Evolutionary conservation across 2,113 vertebrate genomes (phyloP).

Genomic region (Rhabdornis inornatus): DNA sequence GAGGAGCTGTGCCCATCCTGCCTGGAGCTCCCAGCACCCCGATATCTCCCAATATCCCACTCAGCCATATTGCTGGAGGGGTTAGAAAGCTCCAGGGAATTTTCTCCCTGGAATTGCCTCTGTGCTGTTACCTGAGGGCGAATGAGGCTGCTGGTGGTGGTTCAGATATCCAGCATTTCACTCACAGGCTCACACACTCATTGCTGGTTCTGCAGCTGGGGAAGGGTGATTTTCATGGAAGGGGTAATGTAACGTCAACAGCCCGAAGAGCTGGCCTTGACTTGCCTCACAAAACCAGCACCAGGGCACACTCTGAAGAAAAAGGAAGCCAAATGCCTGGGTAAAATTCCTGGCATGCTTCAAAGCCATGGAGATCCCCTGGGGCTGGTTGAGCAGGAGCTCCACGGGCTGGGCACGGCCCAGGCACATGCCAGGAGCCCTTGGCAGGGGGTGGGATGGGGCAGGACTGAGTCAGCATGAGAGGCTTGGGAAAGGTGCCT

Average conservation of each 20-base stretch:
- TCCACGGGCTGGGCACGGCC: accelerated
- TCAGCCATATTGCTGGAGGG: too few species aligned
- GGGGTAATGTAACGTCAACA: neutral
- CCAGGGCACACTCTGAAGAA: neutral
- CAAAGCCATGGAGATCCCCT: neutral
- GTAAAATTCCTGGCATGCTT: neutral
- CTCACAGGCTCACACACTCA: accelerated
- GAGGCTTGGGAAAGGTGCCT: neutral
- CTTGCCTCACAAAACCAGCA: neutral
- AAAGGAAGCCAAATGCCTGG: neutral
- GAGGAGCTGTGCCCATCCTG: neutral
- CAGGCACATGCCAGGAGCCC: neutral
- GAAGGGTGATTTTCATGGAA: neutral
- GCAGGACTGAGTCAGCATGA: neutral
- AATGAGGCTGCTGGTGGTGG: neutral
- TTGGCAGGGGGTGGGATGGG: neutral
- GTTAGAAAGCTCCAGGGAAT: neutral
- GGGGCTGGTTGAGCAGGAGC: neutral
- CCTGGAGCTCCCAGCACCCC: neutral
- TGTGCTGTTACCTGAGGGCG: neutral
- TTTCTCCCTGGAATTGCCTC: neutral
- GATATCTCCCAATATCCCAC: neutral
- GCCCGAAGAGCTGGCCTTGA: neutral
- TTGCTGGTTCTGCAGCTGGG: neutral
- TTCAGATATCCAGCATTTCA: neutral